Evolutionary conservation across 2,113 vertebrate species (phyloP), one percentile per base, ranked within the genome.

Genomic region (Lepus americanus): DNA sequence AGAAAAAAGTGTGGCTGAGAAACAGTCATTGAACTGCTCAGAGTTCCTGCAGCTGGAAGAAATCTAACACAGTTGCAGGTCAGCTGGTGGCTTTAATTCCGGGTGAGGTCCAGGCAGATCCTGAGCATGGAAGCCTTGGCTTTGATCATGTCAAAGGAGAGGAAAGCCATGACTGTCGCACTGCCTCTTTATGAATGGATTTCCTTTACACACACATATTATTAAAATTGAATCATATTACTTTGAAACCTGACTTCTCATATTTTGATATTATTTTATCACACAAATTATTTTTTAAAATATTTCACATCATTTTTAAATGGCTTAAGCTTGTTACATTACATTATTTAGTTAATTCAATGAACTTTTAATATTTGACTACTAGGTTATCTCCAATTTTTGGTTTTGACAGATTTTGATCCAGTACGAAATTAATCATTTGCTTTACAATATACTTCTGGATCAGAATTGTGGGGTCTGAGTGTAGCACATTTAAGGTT

Each of bases 161-260:
- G 13, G 25, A 67, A 78, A 61, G 51, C 55, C 9, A 3, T 4
- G 12, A 25, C 23, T 31, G 25, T 36, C 88, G 39, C 29, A 31
- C 27, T 2, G n/a, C 0, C 12, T 39, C 83, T 16, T 49, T 61
- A 33, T 7, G 23, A 64, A 31, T 25, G 33, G 49, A 69, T 16
- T n/a, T 74, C 49, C 10, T 36, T 51, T 31, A 67, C 64, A 31
- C 63, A 39, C 9, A 66, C 6, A 39, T 74, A 53, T 61, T 85
- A 87, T 17, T 4, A 16, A 66, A 82, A 77, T 5, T 61, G 31
- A 80, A 63, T 51, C 29, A 6, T 10, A 27, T 44, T 72, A 20
- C 55, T 84, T 84, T 66, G 87, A 77, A 87, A 83, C 25, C 53
- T 86, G 4, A 17, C 53, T 86, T 93, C 89, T 87, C n/a, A 87